Evolutionary conservation across 1,140 invertebrate species (phyloP).

Genomic region (Apis cerana): DNA sequence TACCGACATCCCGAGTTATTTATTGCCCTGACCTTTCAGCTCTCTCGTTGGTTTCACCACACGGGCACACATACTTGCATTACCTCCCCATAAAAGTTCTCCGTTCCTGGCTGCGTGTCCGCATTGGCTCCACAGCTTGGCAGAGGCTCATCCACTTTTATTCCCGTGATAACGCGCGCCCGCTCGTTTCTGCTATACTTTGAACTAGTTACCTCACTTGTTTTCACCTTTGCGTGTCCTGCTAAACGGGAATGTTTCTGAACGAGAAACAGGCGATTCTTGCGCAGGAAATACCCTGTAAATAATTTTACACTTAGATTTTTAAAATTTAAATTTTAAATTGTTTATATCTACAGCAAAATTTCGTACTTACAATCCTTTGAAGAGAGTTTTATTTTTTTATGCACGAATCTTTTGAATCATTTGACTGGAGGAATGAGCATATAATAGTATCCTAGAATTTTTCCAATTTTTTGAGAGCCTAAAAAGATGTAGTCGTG

Average conservation of each 20-base stretch:
- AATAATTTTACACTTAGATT: too few species aligned
- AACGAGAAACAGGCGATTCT: too few species aligned
- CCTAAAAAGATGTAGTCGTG: too few species aligned
- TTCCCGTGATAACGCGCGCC: constrained; percentile 47
- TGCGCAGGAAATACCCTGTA: too few species aligned
- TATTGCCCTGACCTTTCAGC: constrained; percentile 78
- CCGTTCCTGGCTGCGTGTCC: constrained; percentile 46
- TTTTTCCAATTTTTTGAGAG: too few species aligned
- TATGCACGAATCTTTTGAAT: too few species aligned
- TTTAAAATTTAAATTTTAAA: too few species aligned
- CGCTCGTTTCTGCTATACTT: constrained; percentile 10
- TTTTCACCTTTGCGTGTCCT: not conserved
- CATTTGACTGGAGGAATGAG: too few species aligned
- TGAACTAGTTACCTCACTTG: not conserved
- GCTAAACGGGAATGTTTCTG: not conserved
- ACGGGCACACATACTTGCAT: constrained; percentile 49
- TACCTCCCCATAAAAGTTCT: constrained; percentile 73
- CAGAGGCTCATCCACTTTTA: constrained; percentile 60
- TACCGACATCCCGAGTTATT: constrained; percentile 75
- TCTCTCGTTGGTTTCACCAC: constrained; percentile 72
- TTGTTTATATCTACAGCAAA: too few species aligned
- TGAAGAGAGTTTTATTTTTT: too few species aligned
- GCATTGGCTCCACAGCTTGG: constrained; percentile 25
- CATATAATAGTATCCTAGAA: too few species aligned
- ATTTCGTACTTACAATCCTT: too few species aligned